These are phyloP conservation scores for Myrmecophaga tridactyla DNA, from an alignment of 2,113 vertebrate species.

Conservation along the genomic window DNA sequence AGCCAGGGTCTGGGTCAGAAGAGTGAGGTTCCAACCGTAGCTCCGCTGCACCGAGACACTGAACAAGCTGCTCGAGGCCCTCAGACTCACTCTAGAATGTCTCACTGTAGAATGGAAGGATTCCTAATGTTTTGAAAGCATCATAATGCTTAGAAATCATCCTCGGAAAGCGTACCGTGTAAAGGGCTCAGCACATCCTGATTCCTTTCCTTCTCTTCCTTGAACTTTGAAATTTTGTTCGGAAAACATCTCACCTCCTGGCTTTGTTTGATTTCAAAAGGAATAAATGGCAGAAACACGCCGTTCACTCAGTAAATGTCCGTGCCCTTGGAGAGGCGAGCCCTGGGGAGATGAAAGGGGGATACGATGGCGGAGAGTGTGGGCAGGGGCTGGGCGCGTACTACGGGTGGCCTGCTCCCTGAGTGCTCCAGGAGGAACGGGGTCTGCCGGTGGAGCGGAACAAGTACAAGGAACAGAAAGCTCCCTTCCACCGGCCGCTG, in stretches of 20 bases:
- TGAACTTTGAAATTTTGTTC: not conserved
- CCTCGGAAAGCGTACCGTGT: rapidly evolving
- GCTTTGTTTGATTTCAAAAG: not conserved
- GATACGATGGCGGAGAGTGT: not conserved
- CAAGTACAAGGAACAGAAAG: not conserved
- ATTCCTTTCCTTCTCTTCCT: not conserved
- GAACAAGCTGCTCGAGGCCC: not conserved
- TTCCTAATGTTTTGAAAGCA: not conserved
- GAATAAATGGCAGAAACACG: not conserved
- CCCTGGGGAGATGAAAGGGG: not conserved
- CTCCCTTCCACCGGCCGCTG: not conserved
- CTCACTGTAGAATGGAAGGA: not conserved
- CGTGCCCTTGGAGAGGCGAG: not conserved
- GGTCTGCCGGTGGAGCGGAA: not conserved
- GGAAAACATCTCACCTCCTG: not conserved
- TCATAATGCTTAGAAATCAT: not conserved
- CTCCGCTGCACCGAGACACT: not conserved
- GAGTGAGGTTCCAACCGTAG: not conserved
- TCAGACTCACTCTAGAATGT: not conserved
- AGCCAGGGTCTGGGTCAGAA: not conserved
- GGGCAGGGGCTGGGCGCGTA: rapidly evolving
- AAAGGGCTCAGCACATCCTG: not conserved
- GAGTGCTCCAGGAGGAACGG: not conserved
- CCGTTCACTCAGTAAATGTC: not conserved
- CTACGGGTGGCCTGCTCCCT: rapidly evolving